Conservation (phyloP, 2,113 vertebrate species). For the Calonectris borealis region DNA sequence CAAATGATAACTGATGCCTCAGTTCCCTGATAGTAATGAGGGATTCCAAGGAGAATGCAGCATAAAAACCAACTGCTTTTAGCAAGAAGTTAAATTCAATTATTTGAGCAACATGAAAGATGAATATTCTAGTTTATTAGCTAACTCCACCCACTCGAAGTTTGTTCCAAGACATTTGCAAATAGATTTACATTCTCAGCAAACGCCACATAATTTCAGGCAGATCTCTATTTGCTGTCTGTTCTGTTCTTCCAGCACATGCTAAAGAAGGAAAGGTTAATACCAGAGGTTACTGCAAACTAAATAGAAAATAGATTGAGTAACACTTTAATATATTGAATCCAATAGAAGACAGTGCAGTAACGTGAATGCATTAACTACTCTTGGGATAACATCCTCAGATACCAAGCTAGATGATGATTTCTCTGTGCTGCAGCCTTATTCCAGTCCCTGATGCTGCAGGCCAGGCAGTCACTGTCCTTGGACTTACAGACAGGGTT, state of each 20-base stretch:
- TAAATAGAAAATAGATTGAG: constrained; percentile 19
- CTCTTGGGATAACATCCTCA: background rate
- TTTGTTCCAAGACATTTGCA: background rate
- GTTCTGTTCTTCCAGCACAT: background rate
- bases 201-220: background rate
- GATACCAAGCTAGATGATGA: background rate
- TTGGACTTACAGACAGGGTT: background rate
- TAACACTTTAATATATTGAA: background rate
- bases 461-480: background rate
- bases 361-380: background rate
- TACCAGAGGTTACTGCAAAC: background rate
- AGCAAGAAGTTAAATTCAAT: background rate
- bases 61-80: background rate
- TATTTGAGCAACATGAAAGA: background rate
- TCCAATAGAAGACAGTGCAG: background rate
- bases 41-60: background rate
- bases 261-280: constrained; percentile 4
- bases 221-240: background rate
- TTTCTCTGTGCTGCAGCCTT: background rate
- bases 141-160: background rate
- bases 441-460: background rate
- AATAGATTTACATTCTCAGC: background rate
- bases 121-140: background rate
- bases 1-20: background rate
- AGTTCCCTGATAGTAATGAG: background rate